Percentiles rank a stretch among this genome's conserved stretches.
Conservation (phyloP, 2,888 invertebrate genomes). For the Melitaea athalia region DNA sequence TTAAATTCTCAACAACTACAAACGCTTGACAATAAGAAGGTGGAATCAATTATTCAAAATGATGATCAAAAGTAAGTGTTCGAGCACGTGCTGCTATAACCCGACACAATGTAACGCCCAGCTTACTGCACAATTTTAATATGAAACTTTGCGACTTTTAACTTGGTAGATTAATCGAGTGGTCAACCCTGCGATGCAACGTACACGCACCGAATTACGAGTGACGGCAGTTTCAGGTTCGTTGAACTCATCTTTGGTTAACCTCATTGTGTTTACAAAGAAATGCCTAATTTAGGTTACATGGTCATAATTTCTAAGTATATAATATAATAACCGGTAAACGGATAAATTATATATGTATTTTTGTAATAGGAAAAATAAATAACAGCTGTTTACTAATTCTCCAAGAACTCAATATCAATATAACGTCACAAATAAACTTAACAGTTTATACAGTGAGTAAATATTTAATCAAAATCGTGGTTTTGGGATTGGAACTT, state of each 20-base stretch:
- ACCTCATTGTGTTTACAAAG: slow-evolving; percentile 48
- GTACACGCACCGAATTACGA: slow-evolving; percentile 50
- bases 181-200: slow-evolving; percentile 44
- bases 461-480: too few relatives aligned
- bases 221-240: slow-evolving; percentile 55
- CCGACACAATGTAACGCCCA: slow-evolving; percentile 38
- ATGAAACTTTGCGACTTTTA: slow-evolving; percentile 24
- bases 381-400: background rate
- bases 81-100: slow-evolving; percentile 43
- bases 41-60: slow-evolving; percentile 41
- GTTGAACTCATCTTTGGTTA: slow-evolving; percentile 57
- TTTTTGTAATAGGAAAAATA: background rate
- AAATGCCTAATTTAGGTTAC: slow-evolving; percentile 48
- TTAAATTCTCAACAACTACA: background rate
- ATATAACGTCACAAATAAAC: too few relatives aligned
- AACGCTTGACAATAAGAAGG: slow-evolving; percentile 16
- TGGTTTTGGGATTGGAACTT: too few relatives aligned
- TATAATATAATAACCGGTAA: slow-evolving; percentile 2
- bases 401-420: too few relatives aligned
- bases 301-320: slow-evolving; percentile 3
- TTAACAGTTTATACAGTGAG: too few relatives aligned
- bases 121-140: slow-evolving; percentile 40
- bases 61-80: slow-evolving; percentile 27
- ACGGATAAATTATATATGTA: background rate
- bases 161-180: slow-evolving; percentile 44